phyloP scores from a whole-genome alignment of 2,113 vertebrate species.

The Muntiacus reevesi region DNA sequence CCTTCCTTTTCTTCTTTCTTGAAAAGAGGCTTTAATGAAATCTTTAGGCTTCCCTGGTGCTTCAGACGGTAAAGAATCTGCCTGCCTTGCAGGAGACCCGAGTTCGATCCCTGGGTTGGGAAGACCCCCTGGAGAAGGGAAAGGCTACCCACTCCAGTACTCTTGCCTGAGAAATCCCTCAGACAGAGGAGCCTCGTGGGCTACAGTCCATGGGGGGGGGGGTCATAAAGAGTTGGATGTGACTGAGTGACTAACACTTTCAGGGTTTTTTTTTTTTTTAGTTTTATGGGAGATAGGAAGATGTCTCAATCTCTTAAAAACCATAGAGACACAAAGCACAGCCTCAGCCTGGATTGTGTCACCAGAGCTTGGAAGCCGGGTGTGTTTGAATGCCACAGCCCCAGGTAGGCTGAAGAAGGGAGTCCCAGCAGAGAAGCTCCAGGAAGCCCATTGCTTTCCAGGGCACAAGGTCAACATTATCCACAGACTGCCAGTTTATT shows the following conservation, averaged over 20 bases:
- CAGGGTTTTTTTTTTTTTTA: not conserved
- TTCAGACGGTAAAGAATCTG: not conserved
- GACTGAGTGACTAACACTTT: not conserved
- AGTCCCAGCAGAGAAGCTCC: not conserved
- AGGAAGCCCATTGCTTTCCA: not conserved
- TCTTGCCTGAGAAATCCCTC: not conserved
- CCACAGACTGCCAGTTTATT: not conserved
- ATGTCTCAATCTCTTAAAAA: not conserved
- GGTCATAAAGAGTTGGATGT: not conserved
- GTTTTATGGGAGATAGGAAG: not conserved
- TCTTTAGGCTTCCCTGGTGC: not conserved
- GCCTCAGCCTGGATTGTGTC: not conserved
- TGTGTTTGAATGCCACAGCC: accelerated
- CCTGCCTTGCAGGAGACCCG: not conserved
- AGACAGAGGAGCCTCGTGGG: not conserved
- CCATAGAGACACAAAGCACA: not conserved
- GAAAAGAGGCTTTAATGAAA: not conserved
- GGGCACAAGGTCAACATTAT: not conserved
- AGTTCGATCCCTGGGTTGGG: not conserved
- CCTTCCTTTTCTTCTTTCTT: not conserved
- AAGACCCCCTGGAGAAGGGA: not conserved
- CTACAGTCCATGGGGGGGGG: not conserved
- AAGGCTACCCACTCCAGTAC: not conserved
- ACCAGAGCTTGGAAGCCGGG: not conserved
- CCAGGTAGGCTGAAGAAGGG: not conserved